phyloP scores from a whole-genome alignment of 2,797 vertebrate genomes.

The Melanotaenia maccullochi region DNA sequence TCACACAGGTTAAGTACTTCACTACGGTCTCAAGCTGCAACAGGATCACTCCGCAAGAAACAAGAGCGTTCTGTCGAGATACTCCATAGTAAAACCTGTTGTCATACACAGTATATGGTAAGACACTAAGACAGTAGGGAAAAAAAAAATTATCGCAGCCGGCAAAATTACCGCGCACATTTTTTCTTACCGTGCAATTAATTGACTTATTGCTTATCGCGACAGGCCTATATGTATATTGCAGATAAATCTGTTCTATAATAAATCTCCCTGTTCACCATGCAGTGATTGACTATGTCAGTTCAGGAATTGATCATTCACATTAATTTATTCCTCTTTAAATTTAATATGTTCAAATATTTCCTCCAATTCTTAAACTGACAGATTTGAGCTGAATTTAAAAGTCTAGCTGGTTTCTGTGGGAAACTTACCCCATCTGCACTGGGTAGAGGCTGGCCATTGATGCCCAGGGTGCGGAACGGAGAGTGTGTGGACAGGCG shows the following conservation, averaged over 20 bases:
- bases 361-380: slow-evolving; percentile 31
- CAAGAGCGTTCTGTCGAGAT: too few relatives aligned
- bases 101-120: too few relatives aligned
- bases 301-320: slow-evolving; percentile 28
- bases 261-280: background rate
- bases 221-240: background rate
- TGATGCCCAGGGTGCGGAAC: slow-evolving; percentile 87
- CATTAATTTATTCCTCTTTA: background rate
- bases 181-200: too few relatives aligned
- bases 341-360: background rate
- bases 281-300: slow-evolving; percentile 8
- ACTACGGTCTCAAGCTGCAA: too few relatives aligned
- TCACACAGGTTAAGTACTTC: too few relatives aligned
- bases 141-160: too few relatives aligned
- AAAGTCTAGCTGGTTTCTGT: background rate
- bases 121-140: too few relatives aligned
- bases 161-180: too few relatives aligned
- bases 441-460: slow-evolving; percentile 86
- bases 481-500: slow-evolving; percentile 95
- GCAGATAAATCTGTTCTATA: background rate
- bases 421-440: slow-evolving; percentile 90
- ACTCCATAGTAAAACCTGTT: too few relatives aligned
- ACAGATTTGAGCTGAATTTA: background rate
- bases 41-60: too few relatives aligned
- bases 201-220: too few relatives aligned